Evolutionary conservation across 2,888 invertebrate genomes (phyloP), one percentile per base, ranked within the genome.

Genomic region (Amphimallon solstitiale): DNA sequence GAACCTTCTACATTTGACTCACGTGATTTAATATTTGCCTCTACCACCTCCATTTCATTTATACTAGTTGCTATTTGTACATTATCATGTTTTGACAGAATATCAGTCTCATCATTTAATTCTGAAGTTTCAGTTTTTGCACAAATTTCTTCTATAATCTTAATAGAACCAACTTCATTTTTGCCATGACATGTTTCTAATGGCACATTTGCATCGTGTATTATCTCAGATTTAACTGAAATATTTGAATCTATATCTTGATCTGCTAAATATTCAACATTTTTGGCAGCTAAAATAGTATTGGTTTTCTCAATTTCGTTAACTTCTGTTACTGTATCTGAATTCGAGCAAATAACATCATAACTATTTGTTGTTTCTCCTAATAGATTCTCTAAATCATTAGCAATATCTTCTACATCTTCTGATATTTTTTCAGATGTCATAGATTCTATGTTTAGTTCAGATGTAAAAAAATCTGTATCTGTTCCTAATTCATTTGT

Each of bases 391-490:
- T 82, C 81, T 63, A 82, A 73, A 68, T 82, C 82, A 56, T 81
- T 80, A n/a, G 81, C 82, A 65, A 82, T 76, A 71, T 82, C 82
- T 66, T 82, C 82, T 17, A 82, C 81, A 73, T 82, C 79, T 71
- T 81, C 82, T 12, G 79, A 56, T 61, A 80, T 80, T 69, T 77
- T 77, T 56, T 77, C 80, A 43, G 69, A 70, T 0, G 77, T 63
- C 14, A 76, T 74, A 56, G 74, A 70, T 9, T 72, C 70, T 49
- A 79, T 77, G 21, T 74, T 76, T 68, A 80, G 77, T 49, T 72
- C 71, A 7, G 71, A 65, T 40, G 72, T 76, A 19, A 80, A 70
- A 65, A 78, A 72, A 65, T 78, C 74, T 7, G 71, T 65, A 12
- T 71, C 74, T 14, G 75, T 74, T 9, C 71, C 72, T 45, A 73